Evolutionary conservation across 2,888 invertebrate genomes (phyloP).

Genomic region (Nemotelus nigrinus): DNA sequence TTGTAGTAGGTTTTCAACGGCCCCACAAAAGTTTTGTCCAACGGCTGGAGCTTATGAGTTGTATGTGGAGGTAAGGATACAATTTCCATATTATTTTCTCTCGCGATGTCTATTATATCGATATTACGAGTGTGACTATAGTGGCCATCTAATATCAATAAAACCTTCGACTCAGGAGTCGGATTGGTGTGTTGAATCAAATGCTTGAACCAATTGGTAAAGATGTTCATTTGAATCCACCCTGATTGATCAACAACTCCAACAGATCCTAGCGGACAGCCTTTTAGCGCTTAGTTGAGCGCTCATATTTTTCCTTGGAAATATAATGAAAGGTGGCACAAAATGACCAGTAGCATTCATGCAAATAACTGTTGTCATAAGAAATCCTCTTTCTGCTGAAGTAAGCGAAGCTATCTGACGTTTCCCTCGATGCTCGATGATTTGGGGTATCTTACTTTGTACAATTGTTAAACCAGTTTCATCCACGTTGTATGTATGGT

Average conservation of each 20-base stretch:
- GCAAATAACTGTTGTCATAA: constrained; percentile 55
- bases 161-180: constrained; percentile 51
- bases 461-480: too few relatives aligned
- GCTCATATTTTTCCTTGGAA: constrained; percentile 57
- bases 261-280: constrained; percentile 56
- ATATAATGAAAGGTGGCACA: constrained; percentile 57
- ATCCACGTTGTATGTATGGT: too few relatives aligned
- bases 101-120: constrained; percentile 50
- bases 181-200: constrained; percentile 54
- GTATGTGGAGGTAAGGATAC: constrained; percentile 58
- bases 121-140: constrained; percentile 55
- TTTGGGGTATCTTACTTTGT: constrained; percentile 3
- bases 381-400: constrained; percentile 52
- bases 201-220: constrained; percentile 58
- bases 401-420: neutral
- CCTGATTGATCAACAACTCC: constrained; percentile 55
- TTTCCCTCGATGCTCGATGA: neutral
- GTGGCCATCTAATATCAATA: constrained; percentile 55
- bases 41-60: constrained; percentile 58
- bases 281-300: constrained; percentile 54
- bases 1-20: constrained; percentile 59
- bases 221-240: constrained; percentile 58
- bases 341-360: constrained; percentile 56
- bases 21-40: constrained; percentile 59
- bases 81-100: constrained; percentile 57